Conservation (phyloP, 2,888 invertebrate genomes). For the Arenicola marina region DNA sequence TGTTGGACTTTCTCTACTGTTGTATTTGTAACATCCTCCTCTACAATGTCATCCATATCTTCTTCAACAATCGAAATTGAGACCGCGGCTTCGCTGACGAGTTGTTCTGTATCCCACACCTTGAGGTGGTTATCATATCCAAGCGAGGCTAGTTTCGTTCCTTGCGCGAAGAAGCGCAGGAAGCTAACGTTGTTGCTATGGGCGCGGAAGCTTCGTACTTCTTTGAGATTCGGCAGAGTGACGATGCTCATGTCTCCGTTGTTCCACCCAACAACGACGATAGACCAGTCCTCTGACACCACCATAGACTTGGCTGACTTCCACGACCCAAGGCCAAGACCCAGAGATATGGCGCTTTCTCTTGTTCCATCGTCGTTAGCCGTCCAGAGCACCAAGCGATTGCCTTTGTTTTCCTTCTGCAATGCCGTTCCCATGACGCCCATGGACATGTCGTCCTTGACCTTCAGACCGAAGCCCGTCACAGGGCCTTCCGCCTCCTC, state of each 20-base stretch:
- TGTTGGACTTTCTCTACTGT: too few relatives aligned
- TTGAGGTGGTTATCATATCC: slow-evolving; percentile 21
- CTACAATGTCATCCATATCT: neutral
- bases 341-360: neutral
- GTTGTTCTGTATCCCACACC: slow-evolving; percentile 14
- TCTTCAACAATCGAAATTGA: neutral
- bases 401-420: neutral
- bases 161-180: slow-evolving; percentile 8
- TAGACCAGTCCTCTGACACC: slow-evolving; percentile 12
- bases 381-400: slow-evolving; percentile 5
- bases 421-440: slow-evolving; percentile 8
- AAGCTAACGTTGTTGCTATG: slow-evolving; percentile 17
- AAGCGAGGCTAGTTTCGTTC: slow-evolving; percentile 8
- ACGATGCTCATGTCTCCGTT: slow-evolving; percentile 20
- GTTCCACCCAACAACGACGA: slow-evolving; percentile 22
- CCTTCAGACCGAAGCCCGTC: slow-evolving; percentile 6
- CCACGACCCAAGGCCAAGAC: slow-evolving; percentile 5
- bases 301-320: slow-evolving; percentile 6
- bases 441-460: neutral
- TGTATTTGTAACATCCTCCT: too few relatives aligned
- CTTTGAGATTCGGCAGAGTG: neutral
- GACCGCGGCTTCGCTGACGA: slow-evolving; percentile 1
- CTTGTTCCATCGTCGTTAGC: neutral
- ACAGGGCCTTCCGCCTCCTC: neutral
- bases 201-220: slow-evolving; percentile 6